Percentiles rank a stretch among this genome's conserved stretches.
Conservation (phyloP, 2,113 vertebrate species). For the Pseudonaja textilis region DNA sequence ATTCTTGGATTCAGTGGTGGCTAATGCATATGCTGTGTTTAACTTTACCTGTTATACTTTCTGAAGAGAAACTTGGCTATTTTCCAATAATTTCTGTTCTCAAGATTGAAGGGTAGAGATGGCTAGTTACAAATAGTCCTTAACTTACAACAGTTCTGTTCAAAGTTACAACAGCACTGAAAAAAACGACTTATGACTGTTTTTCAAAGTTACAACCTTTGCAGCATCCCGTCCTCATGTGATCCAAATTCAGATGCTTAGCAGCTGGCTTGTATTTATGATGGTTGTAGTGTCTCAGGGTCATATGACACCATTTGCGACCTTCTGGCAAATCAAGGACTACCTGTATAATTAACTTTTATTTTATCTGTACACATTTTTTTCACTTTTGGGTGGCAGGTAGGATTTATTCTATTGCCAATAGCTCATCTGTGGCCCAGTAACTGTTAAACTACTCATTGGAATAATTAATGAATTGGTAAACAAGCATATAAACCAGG, state of each 20-base stretch:
- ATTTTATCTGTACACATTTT: neutral
- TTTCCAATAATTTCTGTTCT: neutral
- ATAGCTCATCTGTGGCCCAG: neutral
- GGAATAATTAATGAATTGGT: neutral
- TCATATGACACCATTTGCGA: neutral
- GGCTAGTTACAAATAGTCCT: neutral
- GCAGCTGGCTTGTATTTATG: neutral
- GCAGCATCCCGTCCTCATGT: neutral
- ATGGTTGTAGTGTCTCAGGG: too few species aligned
- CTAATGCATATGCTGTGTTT: neutral
- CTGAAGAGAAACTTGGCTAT: neutral
- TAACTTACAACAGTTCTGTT: neutral
- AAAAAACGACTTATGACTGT: neutral
- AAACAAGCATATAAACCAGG: neutral
- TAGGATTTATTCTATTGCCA: neutral
- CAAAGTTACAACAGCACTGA: neutral
- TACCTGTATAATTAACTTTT: too few species aligned
- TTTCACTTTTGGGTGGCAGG: conserved; percentile 24
- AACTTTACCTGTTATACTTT: neutral
- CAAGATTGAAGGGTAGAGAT: neutral
- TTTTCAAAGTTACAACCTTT: neutral
- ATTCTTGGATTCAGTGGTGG: neutral
- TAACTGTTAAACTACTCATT: neutral
- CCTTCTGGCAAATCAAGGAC: neutral
- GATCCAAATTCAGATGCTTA: neutral